Evolutionary conservation across 2,888 invertebrate genomes (phyloP).

Genomic region (Timema podura): DNA sequence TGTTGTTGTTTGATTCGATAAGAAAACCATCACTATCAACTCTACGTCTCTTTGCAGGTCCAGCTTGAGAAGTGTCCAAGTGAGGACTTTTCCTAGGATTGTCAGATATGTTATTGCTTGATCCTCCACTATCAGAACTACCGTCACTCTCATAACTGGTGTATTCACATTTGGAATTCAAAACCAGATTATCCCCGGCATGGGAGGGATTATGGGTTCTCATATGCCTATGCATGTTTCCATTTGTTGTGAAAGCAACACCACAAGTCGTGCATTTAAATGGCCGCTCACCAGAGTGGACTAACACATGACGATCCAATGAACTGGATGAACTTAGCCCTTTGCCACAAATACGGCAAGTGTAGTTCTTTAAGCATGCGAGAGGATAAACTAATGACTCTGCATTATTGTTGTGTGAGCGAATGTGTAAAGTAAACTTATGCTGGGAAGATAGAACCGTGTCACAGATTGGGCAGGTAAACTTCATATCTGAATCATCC

Average conservation of each 20-base stretch:
- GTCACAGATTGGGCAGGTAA: conserved; percentile 63
- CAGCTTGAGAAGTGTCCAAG: conserved; percentile 39
- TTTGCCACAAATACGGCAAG: conserved; percentile 65
- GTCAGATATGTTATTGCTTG: conserved; percentile 33
- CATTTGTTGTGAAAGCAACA: conserved; percentile 79
- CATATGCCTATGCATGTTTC: conserved; percentile 81
- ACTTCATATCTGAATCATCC: conserved; percentile 37
- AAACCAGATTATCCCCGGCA: conserved; percentile 33
- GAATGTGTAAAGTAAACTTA: conserved; percentile 66
- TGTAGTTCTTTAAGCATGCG: conserved; percentile 41
- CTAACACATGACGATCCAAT: conserved; percentile 72
- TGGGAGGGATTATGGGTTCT: conserved; percentile 56
- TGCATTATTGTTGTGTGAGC: conserved; percentile 58
- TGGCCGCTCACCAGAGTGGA: conserved; percentile 76
- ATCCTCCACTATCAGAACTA: conserved; percentile 37
- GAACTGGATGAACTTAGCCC: conserved; percentile 72
- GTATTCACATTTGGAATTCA: conserved; percentile 29
- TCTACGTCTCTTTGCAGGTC: conserved; percentile 27
- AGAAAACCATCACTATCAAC: conserved; percentile 18
- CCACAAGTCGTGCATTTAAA: conserved; percentile 75
- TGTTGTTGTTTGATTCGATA: conserved; percentile 16
- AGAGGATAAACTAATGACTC: conserved; percentile 35
- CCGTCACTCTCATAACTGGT: conserved; percentile 34
- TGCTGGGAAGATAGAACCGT: conserved; percentile 57
- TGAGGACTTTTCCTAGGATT: conserved; percentile 24